phyloP scores from a whole-genome alignment of 30 jellyfish, hydroid and myxozoan species.

The Turritopsis rubra region DNA sequence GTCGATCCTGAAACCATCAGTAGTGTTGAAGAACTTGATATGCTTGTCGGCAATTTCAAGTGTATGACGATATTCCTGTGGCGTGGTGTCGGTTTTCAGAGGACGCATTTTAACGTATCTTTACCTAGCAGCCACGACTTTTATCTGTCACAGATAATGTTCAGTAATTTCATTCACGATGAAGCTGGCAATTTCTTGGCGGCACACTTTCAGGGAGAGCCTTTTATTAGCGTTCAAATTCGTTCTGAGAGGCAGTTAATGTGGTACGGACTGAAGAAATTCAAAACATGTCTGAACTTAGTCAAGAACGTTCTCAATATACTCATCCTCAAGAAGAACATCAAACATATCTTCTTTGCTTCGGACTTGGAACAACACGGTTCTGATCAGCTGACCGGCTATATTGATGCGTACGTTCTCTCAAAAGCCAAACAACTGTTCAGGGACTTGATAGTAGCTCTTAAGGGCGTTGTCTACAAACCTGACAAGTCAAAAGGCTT shows the following conservation, averaged over 20 bases:
- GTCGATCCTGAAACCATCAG: conserved; percentile 68
- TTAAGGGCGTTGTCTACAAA: conserved; percentile 46
- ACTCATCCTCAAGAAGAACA: conserved; percentile 7
- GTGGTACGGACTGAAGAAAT: conserved; percentile 66
- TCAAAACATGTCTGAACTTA: conserved; percentile 49
- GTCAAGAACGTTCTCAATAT: conserved; percentile 43
- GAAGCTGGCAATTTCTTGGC: conserved; percentile 54
- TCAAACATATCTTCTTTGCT: conserved; percentile 51
- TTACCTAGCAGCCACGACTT: conserved; percentile 34
- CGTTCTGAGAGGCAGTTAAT: conserved; percentile 84
- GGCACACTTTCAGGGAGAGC: conserved; percentile 8
- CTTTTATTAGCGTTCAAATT: conserved; percentile 74
- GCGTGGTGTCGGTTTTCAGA: conserved; percentile 89
- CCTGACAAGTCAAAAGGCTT: conserved; percentile 52
- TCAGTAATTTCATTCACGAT: conserved; percentile 47
- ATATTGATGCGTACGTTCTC: conserved; percentile 30
- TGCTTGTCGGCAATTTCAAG: conserved; percentile 30
- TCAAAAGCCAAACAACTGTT: conserved; percentile 17
- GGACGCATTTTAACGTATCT: conserved; percentile 70
- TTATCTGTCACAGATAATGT: conserved; percentile 36
- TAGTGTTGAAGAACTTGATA: conserved; percentile 31
- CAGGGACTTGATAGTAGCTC: not conserved
- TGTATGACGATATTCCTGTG: conserved; percentile 77
- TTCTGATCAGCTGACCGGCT: conserved; percentile 60
- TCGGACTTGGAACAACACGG: conserved; percentile 78